Percentiles rank a stretch among this genome's conserved stretches.
Conservation (phyloP, 2,113 vertebrate species). For the Nerophis lumbriciformis region DNA sequence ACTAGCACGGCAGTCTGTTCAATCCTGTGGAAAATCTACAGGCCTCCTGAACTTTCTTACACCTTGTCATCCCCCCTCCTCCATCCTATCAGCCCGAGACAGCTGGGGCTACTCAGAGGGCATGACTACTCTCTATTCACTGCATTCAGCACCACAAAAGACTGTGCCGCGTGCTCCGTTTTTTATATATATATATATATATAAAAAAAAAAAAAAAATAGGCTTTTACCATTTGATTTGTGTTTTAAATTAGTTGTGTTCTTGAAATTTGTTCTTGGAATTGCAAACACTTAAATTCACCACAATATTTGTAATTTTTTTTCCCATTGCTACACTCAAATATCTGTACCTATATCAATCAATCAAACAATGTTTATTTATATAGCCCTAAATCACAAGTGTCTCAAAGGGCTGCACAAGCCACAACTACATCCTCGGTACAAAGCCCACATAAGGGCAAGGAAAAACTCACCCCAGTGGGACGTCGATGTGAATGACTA, state of each 20-base stretch:
- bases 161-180: conserved; percentile 14
- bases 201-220: not conserved
- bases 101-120: conserved; percentile 88
- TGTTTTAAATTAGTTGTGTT: conserved; percentile 26
- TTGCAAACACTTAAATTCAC: not conserved
- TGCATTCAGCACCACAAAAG: conserved; percentile 73
- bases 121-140: conserved; percentile 86
- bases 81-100: conserved; percentile 82
- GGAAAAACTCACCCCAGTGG: too few relatives aligned
- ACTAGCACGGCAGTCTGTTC: conserved; percentile 87
- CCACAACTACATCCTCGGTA: too few relatives aligned
- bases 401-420: too few relatives aligned
- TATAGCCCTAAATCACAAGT: too few relatives aligned
- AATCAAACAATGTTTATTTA: too few relatives aligned
- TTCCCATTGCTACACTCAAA: too few relatives aligned
- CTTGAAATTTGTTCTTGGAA: not conserved
- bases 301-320: too few relatives aligned
- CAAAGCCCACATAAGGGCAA: too few relatives aligned
- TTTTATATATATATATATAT: too few relatives aligned
- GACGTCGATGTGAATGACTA: too few relatives aligned
- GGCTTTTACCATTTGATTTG: conserved; percentile 23
- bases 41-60: conserved; percentile 58
- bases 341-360: too few relatives aligned
- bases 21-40: conserved; percentile 55
- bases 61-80: conserved; percentile 36